A percentile compares a stretch with the other conserved stretches of the same genome.
Evolutionary conservation across 2,797 vertebrate species (phyloP).

Genomic region (Taeniopygia guttata): DNA sequence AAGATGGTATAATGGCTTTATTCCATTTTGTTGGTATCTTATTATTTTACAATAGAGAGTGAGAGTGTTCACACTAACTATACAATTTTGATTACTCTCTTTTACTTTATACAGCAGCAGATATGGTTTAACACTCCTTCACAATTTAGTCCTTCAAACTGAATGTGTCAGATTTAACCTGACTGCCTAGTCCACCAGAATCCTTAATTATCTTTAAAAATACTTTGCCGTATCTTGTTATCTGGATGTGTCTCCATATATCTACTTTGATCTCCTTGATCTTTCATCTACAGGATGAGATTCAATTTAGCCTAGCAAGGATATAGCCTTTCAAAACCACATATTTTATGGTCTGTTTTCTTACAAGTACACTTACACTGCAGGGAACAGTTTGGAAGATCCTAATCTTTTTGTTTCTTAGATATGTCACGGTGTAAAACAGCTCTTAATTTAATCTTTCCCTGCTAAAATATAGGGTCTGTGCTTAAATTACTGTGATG

Average conservation of each 20-base stretch:
- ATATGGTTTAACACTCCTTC: not conserved
- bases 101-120: not conserved
- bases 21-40: not conserved
- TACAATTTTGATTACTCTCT: not conserved
- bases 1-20: not conserved
- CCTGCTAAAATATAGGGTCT: not conserved
- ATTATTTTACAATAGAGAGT: not conserved
- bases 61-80: not conserved
- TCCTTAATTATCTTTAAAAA: not conserved
- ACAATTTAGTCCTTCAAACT: not conserved
- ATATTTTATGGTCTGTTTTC: not conserved
- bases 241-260: rapidly evolving
- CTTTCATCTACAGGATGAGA: not conserved
- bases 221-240: not conserved
- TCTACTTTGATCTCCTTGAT: not conserved
- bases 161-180: not conserved
- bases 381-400: not conserved
- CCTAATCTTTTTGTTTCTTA: not conserved
- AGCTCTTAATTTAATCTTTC: not conserved
- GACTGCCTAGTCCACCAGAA: not conserved
- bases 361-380: not conserved
- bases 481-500: not conserved
- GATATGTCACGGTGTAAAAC: not conserved
- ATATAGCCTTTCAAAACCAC: not conserved
- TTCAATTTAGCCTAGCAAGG: not conserved